phyloP scores from a whole-genome alignment of 1,140 invertebrate genomes.

The Drosophila persimilis region DNA sequence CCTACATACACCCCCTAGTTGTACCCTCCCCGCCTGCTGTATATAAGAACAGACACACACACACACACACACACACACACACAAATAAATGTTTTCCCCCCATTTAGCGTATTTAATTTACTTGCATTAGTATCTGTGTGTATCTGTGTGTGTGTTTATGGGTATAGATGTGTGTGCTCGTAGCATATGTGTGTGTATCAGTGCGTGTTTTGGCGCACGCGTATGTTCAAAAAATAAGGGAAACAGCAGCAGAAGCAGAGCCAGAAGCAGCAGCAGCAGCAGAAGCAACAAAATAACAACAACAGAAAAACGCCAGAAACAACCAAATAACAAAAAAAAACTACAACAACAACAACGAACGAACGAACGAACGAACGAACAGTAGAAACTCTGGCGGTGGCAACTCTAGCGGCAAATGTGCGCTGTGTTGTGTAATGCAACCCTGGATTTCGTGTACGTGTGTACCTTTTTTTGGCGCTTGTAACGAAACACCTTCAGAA shows the following conservation, averaged over 20 bases:
- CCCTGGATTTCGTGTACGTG: conserved; percentile 83
- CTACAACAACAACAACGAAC: conserved; percentile 28
- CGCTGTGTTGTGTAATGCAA: conserved; percentile 82
- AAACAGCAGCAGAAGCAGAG: conserved; percentile 23
- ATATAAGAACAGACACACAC: conserved; percentile 2
- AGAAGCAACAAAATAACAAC: conserved; percentile 18
- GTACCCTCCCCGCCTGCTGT: neutral
- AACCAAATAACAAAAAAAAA: conserved; percentile 14
- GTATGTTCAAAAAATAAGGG: conserved; percentile 59
- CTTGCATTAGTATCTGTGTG: conserved; percentile 45
- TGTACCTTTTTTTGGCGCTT: conserved; percentile 79
- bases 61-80: conserved; percentile 37
- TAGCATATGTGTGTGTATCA: conserved; percentile 21
- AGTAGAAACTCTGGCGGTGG: conserved; percentile 30
- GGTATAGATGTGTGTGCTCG: neutral
- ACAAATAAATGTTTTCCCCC: conserved; percentile 64
- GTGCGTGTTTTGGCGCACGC: conserved; percentile 64
- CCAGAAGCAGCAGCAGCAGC: neutral
- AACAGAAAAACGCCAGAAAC: conserved; percentile 32
- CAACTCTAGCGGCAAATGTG: conserved; percentile 59
- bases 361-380: conserved; percentile 22
- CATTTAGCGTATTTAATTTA: conserved; percentile 78
- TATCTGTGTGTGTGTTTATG: conserved; percentile 10
- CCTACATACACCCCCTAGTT: conserved; percentile 2
- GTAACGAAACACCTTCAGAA: conserved; percentile 62